These are phyloP conservation scores for Muscicapa striata DNA, from an alignment of 2,797 vertebrate genomes.

Conservation along the genomic window DNA sequence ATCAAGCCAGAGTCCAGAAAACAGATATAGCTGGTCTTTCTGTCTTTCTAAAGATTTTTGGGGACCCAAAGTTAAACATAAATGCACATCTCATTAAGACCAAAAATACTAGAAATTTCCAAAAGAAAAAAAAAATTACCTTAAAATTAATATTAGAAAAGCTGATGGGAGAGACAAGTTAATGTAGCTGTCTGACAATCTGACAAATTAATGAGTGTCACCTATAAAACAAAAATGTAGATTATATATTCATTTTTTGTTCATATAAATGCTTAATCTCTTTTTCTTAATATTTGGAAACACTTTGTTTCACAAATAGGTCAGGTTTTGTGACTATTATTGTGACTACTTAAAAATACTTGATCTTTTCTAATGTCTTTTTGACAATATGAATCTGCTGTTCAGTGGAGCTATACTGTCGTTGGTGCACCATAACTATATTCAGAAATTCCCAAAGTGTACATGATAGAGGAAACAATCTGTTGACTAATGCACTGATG, in stretches of 20 bases:
- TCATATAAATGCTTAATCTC: background rate
- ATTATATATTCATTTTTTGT: background rate
- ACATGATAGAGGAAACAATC: background rate
- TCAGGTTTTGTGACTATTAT: background rate
- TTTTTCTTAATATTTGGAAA: background rate
- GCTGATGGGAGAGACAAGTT: background rate
- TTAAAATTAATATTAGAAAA: background rate
- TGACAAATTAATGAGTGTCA: background rate
- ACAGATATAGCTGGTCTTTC: background rate
- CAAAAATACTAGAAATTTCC: background rate
- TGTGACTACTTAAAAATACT: background rate
- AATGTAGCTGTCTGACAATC: background rate
- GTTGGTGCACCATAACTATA: background rate
- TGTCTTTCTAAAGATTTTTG: background rate
- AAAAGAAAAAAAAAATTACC: background rate
- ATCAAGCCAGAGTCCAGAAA: background rate
- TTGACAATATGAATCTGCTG: background rate
- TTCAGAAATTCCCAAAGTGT: background rate
- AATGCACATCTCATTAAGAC: background rate
- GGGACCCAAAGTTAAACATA: background rate
- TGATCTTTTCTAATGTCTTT: background rate
- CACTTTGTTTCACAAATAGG: background rate
- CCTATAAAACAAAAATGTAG: background rate
- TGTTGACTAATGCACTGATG: background rate
- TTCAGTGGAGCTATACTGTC: background rate